Evolutionary conservation across 2,797 vertebrate genomes (phyloP).

Genomic region (Pelodytes ibericus): DNA sequence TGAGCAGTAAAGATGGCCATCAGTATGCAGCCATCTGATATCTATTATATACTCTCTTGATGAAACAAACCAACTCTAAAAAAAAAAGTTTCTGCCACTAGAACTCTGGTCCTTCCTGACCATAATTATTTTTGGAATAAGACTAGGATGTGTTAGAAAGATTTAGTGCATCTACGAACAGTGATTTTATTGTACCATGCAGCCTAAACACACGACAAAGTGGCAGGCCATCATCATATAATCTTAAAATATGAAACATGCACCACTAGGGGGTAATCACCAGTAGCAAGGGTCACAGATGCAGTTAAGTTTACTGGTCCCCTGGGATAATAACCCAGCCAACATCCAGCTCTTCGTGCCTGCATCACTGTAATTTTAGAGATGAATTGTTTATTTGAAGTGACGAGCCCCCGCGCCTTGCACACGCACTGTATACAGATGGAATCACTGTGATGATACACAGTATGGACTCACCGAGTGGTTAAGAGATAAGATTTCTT

Average conservation of each 20-base stretch:
- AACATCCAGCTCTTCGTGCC: not conserved
- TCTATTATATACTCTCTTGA: not conserved
- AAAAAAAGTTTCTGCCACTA: not conserved
- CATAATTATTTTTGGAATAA: not conserved
- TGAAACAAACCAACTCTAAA: not conserved
- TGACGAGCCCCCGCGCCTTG: too few relatives aligned
- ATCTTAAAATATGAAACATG: not conserved
- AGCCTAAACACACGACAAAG: too few relatives aligned
- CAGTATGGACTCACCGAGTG: too few relatives aligned
- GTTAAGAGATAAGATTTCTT: too few relatives aligned
- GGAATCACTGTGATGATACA: too few relatives aligned
- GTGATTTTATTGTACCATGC: too few relatives aligned
- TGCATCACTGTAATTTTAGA: too few relatives aligned
- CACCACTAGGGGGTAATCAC: not conserved
- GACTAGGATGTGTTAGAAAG: not conserved
- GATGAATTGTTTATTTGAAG: too few relatives aligned
- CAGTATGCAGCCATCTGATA: not conserved
- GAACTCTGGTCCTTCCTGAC: not conserved
- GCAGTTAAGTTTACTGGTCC: not conserved
- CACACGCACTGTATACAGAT: too few relatives aligned
- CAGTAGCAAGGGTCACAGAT: not conserved
- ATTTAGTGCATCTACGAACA: not conserved
- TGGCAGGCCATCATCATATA: not conserved
- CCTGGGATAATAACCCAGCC: not conserved
- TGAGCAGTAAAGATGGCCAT: not conserved